Evolutionary conservation across 2,113 vertebrate species (phyloP).

Genomic region (Gymnocephalus cernua): DNA sequence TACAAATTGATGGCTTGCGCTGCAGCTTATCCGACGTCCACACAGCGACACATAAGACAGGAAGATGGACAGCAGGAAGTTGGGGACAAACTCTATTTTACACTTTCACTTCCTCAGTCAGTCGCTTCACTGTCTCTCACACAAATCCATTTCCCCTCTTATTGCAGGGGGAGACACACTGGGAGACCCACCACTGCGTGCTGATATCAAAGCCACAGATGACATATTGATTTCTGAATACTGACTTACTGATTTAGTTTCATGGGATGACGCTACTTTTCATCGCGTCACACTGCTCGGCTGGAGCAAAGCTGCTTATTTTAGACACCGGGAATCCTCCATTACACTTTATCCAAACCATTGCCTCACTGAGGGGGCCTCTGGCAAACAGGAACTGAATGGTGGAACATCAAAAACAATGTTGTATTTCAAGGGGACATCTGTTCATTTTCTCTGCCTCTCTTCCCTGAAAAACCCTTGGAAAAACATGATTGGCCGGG

Average conservation of each 20-base stretch:
- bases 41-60: background rate
- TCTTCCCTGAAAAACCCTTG: background rate
- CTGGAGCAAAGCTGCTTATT: slow-evolving; percentile 35
- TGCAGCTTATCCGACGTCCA: slow-evolving; percentile 17
- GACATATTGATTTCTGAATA: slow-evolving; percentile 48
- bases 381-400: slow-evolving; percentile 34
- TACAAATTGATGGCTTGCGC: slow-evolving; percentile 44
- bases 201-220: slow-evolving; percentile 23
- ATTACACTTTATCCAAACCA: slow-evolving; percentile 24
- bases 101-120: slow-evolving; percentile 36
- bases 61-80: slow-evolving; percentile 19
- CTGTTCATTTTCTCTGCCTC: slow-evolving; percentile 45
- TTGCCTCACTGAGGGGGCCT: background rate
- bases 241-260: slow-evolving; percentile 23
- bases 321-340: slow-evolving; percentile 40
- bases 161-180: background rate
- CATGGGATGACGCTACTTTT: slow-evolving; percentile 7
- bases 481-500: background rate
- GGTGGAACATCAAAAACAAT: slow-evolving; percentile 40
- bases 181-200: background rate
- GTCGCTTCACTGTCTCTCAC: slow-evolving; percentile 3
- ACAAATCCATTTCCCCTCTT: slow-evolving; percentile 32
- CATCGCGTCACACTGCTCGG: background rate
- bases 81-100: slow-evolving; percentile 27
- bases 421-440: slow-evolving; percentile 42